Evolutionary conservation across 2,888 invertebrate genomes (phyloP), one percentile per base, ranked within the genome.

Genomic region (Tricholauxania praeusta): DNA sequence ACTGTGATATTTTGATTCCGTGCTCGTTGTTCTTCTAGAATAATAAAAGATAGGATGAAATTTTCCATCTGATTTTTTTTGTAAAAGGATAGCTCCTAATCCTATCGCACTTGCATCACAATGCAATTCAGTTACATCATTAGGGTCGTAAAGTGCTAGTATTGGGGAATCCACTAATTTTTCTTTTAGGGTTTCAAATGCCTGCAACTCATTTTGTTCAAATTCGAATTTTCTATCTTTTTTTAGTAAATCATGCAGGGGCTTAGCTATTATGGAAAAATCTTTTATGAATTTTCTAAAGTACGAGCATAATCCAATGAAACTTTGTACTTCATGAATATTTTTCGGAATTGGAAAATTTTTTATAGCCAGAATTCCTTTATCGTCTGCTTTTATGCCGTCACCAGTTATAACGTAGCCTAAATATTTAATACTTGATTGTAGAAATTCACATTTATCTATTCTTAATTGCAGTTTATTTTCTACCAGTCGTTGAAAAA

Each of bases 131-230:
- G 39, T 39, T 8, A 8, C 39, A 39, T 39, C 71, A 7, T 71
- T 68, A 0, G 83, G 82, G 47, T 80, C 78, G 71, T 82, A 87
- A 0, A 78, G 6, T 3, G 67, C 72, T 10, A 74, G 55, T 22
- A 74, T 48, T 12, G 72, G 75, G 5, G 73, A 51, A 5, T 71
- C 55, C 1, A 75, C 12, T 47, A 74, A 17, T 15, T 74, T 77
- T 1, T 32, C 17, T 12, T 73, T 77, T 8, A 77, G 60, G 1
- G 51, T 4, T 3, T 78, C 73, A 49, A 76, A 77, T 5, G 72
- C 39, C 12, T 75, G 28, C 47, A 73, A 48, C 17, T 76, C 74
- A 12, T 17, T 15, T 28, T 10, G 12, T 4, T 73, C 76, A 64
- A 79, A 78, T 12, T 32, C 17, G 64, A 76, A 77, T 55, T 49